Conservation (phyloP, 2,113 vertebrate species). For the Phyllostomus discolor region DNA sequence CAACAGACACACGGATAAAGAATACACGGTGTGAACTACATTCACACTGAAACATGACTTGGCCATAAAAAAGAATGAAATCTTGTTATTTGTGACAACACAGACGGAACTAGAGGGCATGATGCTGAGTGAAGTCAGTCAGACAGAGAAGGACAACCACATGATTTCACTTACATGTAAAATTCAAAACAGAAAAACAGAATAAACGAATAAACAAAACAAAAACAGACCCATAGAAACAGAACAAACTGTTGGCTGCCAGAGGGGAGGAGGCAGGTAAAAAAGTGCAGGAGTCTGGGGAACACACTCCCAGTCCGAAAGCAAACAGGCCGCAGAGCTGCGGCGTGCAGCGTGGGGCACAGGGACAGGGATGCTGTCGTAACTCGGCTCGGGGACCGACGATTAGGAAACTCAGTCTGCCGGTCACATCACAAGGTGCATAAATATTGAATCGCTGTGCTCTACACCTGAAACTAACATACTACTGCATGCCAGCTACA, state of each 20-base stretch:
- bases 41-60: background rate
- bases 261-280: background rate
- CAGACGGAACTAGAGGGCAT: too few relatives aligned
- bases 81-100: background rate
- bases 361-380: accelerated
- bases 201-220: background rate
- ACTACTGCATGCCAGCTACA: background rate
- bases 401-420: accelerated
- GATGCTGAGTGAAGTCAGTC: background rate
- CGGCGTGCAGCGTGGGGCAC: background rate
- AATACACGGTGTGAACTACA: background rate
- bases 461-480: background rate
- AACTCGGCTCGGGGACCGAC: background rate
- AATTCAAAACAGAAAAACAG: background rate
- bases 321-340: background rate
- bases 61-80: too few relatives aligned
- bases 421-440: background rate
- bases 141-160: background rate
- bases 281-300: background rate
- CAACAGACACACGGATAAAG: background rate
- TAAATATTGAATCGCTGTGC: background rate
- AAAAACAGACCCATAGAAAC: background rate
- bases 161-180: background rate
- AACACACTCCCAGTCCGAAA: background rate
- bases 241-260: background rate